Evolutionary conservation across 1,140 invertebrate species (phyloP).

Genomic region (Bombus polaris): DNA sequence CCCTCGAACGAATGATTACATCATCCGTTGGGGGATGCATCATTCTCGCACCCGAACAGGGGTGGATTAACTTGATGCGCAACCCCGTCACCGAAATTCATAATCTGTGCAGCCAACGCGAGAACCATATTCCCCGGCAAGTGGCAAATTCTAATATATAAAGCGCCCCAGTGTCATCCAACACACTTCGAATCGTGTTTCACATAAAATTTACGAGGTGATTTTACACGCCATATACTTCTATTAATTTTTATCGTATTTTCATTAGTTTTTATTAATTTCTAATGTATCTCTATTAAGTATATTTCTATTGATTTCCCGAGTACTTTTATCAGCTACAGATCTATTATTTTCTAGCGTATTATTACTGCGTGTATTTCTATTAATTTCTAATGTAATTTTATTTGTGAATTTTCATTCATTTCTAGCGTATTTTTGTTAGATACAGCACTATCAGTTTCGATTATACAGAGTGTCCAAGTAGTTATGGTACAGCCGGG

Average conservation of each 20-base stretch:
- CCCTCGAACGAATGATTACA: slow-evolving; percentile 74
- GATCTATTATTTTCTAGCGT: no score
- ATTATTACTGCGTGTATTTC: no score
- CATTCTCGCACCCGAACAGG: slow-evolving; percentile 61
- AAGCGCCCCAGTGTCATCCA: slow-evolving; percentile 16
- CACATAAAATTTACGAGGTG: neutral
- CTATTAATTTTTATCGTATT: neutral
- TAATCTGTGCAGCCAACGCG: slow-evolving; percentile 55
- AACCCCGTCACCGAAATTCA: slow-evolving; percentile 67
- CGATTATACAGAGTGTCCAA: no score
- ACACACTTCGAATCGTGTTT: neutral
- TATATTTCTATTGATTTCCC: no score
- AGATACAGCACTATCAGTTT: no score
- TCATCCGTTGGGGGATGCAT: slow-evolving; percentile 67
- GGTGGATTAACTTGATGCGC: slow-evolving; percentile 68
- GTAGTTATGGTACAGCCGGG: no score
- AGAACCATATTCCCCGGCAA: slow-evolving; percentile 48
- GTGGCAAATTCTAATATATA: slow-evolving; percentile 44
- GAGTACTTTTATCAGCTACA: no score
- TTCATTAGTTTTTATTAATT: neutral
- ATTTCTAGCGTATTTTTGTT: no score
- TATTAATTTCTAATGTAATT: neutral
- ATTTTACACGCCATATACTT: neutral
- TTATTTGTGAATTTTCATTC: neutral
- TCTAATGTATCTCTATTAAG: neutral